Conservation (phyloP, 2,888 invertebrate genomes). For the Andrena dorsata region DNA sequence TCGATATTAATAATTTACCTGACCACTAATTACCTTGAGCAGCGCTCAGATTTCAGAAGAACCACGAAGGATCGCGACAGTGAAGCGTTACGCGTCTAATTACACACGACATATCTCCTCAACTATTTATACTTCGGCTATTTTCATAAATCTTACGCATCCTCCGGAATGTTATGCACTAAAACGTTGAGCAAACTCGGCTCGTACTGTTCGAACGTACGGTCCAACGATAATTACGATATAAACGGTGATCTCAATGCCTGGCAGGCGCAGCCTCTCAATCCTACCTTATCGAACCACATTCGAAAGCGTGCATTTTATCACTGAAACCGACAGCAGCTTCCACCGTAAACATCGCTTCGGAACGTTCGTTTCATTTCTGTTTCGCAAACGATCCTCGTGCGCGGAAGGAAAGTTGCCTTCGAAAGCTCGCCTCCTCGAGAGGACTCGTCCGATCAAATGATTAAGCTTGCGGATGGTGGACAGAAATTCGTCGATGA, state of each 20-base stretch:
- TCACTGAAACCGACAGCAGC: conserved; percentile 2
- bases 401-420: conserved; percentile 2
- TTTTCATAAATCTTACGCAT: conserved; percentile 5
- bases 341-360: not conserved
- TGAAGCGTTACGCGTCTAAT: not conserved
- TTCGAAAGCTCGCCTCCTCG: conserved; percentile 3
- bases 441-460: not conserved
- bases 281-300: not conserved
- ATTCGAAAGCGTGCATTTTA: not conserved
- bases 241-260: conserved; percentile 23
- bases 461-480: not conserved
- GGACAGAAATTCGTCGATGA: conserved; percentile 5
- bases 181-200: conserved; percentile 45
- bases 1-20: too few species aligned
- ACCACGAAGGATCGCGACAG: not conserved
- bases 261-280: not conserved
- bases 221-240: conserved; percentile 17
- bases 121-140: not conserved
- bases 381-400: not conserved
- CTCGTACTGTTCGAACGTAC: not conserved
- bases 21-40: not conserved
- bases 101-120: not conserved
- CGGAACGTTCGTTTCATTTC: not conserved
- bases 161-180: conserved; percentile 8
- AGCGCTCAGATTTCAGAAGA: not conserved